A percentile compares a stretch with the other conserved stretches of the same genome.
Conservation (phyloP, 2,888 invertebrate genomes). For the Hypomecis punctinalis region DNA sequence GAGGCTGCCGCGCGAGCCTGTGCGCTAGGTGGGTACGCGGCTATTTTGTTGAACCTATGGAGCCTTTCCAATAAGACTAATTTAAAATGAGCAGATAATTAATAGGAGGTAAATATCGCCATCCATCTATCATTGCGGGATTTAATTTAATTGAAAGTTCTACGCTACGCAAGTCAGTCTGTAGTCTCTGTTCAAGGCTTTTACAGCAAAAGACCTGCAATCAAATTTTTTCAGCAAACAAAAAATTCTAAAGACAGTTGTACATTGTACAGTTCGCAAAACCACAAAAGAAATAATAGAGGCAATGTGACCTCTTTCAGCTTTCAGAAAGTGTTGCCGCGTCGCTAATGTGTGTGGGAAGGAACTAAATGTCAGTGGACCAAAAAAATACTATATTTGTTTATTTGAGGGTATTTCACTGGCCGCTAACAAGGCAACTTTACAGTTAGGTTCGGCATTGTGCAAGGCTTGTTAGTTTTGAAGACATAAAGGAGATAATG, state of each 20-base stretch:
- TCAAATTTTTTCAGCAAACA: neutral
- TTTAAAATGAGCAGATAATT: too few species aligned
- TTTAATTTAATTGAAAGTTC: too few species aligned
- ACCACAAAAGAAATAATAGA: neutral
- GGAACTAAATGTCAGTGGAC: conserved; percentile 23
- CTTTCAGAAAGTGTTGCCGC: conserved; percentile 16
- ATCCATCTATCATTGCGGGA: too few species aligned
- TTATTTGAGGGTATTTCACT: conserved; percentile 21
- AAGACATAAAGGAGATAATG: too few species aligned
- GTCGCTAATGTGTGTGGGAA: conserved; percentile 29
- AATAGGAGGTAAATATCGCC: too few species aligned
- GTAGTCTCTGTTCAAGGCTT: too few species aligned
- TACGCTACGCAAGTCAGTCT: too few species aligned
- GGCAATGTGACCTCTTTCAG: conserved; percentile 7
- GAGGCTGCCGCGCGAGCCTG: too few species aligned
- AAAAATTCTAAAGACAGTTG: neutral
- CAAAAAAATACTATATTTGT: conserved; percentile 32
- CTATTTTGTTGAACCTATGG: too few species aligned
- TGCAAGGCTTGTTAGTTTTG: conserved; percentile 15
- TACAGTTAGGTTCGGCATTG: conserved; percentile 27
- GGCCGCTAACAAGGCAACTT: conserved; percentile 24
- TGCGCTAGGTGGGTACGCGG: too few species aligned
- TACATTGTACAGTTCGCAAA: too few species aligned
- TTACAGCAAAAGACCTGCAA: neutral
- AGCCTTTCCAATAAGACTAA: too few species aligned